phyloP scores from a whole-genome alignment of 2,113 vertebrate species.

The Excalfactoria chinensis region DNA sequence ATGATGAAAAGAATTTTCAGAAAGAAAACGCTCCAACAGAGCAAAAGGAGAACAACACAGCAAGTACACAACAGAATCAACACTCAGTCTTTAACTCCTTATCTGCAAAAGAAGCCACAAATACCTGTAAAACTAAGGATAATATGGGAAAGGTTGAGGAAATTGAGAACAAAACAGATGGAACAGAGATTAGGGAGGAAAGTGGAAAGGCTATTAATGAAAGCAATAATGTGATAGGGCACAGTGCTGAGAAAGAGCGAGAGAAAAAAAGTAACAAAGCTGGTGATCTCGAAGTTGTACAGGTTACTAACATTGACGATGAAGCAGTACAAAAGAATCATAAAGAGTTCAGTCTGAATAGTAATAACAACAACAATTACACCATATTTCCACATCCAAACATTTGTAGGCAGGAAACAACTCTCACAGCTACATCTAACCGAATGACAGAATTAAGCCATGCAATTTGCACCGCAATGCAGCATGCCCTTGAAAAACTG shows the following conservation, averaged over 20 bases:
- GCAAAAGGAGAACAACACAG: constrained; percentile 37
- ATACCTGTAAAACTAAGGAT: constrained; percentile 28
- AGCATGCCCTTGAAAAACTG: constrained; percentile 39
- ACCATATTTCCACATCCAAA: constrained; percentile 16
- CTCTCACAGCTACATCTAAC: constrained; percentile 2
- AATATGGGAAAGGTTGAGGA: constrained; percentile 56
- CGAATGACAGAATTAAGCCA: constrained; percentile 26
- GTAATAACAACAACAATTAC: constrained; percentile 86
- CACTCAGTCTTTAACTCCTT: constrained; percentile 24
- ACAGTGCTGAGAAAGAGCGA: constrained; percentile 56
- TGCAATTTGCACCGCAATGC: neutral
- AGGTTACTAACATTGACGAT: constrained; percentile 73
- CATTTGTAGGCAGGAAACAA: constrained; percentile 42
- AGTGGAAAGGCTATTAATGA: constrained; percentile 60
- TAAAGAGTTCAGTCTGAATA: constrained; percentile 68
- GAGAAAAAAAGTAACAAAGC: constrained; percentile 39
- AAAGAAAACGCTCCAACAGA: constrained; percentile 32
- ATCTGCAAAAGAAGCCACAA: constrained; percentile 62
- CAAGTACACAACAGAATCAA: constrained; percentile 45
- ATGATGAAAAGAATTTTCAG: constrained; percentile 42
- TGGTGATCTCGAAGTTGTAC: constrained; percentile 56
- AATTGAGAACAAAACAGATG: constrained; percentile 43
- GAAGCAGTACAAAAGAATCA: constrained; percentile 45
- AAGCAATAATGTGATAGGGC: constrained; percentile 14
- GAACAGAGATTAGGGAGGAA: constrained; percentile 29